Conservation (phyloP, 2,888 invertebrate species). For the Heliothis peltigera region DNA sequence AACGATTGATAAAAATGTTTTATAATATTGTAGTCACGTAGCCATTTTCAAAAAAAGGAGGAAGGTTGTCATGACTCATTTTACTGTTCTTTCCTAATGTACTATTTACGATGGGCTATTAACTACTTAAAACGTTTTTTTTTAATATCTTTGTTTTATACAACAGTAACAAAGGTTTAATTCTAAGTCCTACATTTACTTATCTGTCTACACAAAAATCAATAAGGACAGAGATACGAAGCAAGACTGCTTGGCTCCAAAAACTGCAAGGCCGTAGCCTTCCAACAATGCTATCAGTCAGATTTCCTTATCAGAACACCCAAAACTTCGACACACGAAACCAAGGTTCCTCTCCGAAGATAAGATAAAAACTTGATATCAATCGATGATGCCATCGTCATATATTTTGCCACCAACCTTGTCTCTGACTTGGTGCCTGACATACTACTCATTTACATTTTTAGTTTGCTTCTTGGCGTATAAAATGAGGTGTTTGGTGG, state of each 20-base stretch:
- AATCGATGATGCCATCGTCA: conserved; percentile 40
- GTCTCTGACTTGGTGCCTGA: conserved; percentile 49
- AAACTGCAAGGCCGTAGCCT: conserved; percentile 43
- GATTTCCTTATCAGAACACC: conserved; percentile 27
- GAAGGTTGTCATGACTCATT: too few relatives aligned
- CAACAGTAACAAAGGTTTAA: background rate
- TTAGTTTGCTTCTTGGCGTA: conserved; percentile 57
- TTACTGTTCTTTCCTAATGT: too few relatives aligned
- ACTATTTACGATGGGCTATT: too few relatives aligned
- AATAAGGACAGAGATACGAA: conserved; percentile 19
- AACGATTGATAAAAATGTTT: too few relatives aligned
- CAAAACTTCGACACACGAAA: conserved; percentile 28
- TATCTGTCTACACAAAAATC: conserved; percentile 16
- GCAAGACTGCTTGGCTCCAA: conserved; percentile 52
- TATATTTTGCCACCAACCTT: conserved; percentile 44
- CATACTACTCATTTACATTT: conserved; percentile 50
- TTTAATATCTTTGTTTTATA: too few relatives aligned
- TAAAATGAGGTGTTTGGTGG: conserved; percentile 47
- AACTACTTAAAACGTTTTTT: too few relatives aligned
- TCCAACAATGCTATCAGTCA: conserved; percentile 6
- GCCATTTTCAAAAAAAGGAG: too few relatives aligned
- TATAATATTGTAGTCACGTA: too few relatives aligned
- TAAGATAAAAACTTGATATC: conserved; percentile 60
- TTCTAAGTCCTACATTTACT: conserved; percentile 6
- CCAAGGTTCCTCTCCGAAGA: conserved; percentile 53